A percentile compares a stretch with the other conserved stretches of the same genome.
Evolutionary conservation across 2,797 vertebrate genomes (phyloP).

Genomic region (Bufotes viridis): DNA sequence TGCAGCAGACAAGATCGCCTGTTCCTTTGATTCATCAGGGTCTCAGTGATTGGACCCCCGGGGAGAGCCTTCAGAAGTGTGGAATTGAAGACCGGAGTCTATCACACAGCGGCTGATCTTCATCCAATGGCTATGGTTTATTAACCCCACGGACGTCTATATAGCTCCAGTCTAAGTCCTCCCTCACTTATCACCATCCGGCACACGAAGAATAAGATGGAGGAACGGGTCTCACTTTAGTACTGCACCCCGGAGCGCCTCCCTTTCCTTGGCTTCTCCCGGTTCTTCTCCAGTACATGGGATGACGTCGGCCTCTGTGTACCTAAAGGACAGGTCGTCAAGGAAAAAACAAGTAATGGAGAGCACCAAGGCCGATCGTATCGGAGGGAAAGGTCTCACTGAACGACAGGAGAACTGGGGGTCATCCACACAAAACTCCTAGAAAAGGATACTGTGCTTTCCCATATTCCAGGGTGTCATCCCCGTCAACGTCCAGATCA

Average conservation of each 20-base stretch:
- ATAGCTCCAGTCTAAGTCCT: no score
- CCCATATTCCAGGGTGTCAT: slow-evolving; percentile 97
- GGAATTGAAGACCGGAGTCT: no score
- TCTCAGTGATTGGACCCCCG: no score
- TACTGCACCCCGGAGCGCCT: slow-evolving; percentile 96
- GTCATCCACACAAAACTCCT: neutral
- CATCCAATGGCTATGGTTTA: no score
- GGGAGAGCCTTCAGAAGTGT: no score
- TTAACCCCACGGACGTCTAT: no score
- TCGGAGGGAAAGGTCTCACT: neutral
- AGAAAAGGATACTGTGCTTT: slow-evolving; percentile 96
- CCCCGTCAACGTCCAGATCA: slow-evolving; percentile 96
- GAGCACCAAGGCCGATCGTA: neutral
- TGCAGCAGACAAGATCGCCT: no score
- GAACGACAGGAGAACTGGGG: neutral
- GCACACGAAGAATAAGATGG: no score
- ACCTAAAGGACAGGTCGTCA: slow-evolving; percentile 80
- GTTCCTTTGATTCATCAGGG: no score
- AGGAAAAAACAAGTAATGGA: slow-evolving; percentile 74
- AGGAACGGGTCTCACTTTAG: slow-evolving; percentile 82
- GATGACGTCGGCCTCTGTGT: slow-evolving; percentile 97
- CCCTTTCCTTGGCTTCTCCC: slow-evolving; percentile 95
- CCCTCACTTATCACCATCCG: no score
- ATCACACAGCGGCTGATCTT: no score
- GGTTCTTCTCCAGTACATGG: slow-evolving; percentile 98